Conservation (phyloP, 1,140 invertebrate genomes). For the Ostrea denselamellosa region DNA sequence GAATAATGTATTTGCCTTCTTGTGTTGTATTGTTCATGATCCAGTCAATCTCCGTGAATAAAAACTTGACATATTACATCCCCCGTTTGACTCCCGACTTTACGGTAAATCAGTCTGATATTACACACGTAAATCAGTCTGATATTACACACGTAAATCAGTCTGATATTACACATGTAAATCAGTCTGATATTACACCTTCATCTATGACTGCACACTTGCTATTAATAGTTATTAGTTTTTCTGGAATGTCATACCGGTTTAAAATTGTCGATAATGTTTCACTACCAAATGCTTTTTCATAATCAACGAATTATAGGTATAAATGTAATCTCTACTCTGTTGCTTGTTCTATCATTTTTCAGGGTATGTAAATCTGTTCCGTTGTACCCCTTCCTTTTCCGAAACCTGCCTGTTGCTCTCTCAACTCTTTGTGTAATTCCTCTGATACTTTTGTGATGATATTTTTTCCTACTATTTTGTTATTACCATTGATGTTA, state of each 20-base stretch:
- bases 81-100: conserved; percentile 16
- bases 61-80: conserved; percentile 50
- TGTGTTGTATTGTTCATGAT: conserved; percentile 54
- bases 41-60: conserved; percentile 57
- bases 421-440: background rate
- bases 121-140: too few relatives aligned
- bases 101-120: conserved; percentile 32
- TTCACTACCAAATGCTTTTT: conserved; percentile 42
- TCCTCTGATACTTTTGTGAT: conserved; percentile 7
- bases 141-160: too few relatives aligned
- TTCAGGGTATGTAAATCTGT: conserved; percentile 26
- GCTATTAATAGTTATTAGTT: too few relatives aligned
- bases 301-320: conserved; percentile 29
- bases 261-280: too few relatives aligned
- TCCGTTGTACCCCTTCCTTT: conserved; percentile 38
- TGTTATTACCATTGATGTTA: too few relatives aligned
- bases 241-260: too few relatives aligned
- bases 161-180: too few relatives aligned
- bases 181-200: too few relatives aligned
- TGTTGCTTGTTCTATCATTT: background rate
- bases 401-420: conserved; percentile 32
- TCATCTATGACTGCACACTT: too few relatives aligned
- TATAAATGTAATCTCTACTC: conserved; percentile 2
- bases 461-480: background rate
- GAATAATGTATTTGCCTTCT: conserved; percentile 46